These are phyloP conservation scores for Dolichotis patagonum DNA, from an alignment of 2,113 vertebrate species.

Conservation along the genomic window DNA sequence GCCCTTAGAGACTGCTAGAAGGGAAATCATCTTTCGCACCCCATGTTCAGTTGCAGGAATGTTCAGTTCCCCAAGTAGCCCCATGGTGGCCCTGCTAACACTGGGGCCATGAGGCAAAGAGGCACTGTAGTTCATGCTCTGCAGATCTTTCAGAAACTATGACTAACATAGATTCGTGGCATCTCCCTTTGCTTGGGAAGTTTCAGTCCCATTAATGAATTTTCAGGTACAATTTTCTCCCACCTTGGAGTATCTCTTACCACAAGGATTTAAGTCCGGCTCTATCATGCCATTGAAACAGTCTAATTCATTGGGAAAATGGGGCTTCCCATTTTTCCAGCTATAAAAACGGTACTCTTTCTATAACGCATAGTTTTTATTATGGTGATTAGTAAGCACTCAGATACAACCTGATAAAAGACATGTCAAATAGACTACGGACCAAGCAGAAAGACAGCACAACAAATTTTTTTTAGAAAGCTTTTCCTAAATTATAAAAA, in stretches of 20 bases:
- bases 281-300: neutral
- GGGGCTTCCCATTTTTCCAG: neutral
- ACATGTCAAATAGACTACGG: neutral
- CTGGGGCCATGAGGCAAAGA: neutral
- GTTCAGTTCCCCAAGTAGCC: neutral
- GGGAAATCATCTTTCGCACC: neutral
- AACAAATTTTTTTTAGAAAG: neutral
- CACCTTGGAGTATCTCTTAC: neutral
- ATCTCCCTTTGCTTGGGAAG: neutral
- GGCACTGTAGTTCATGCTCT: too few species aligned
- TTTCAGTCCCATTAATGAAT: neutral
- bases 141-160: neutral
- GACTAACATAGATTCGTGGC: neutral
- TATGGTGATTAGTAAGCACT: neutral
- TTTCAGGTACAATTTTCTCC: neutral
- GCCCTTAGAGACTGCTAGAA: neutral
- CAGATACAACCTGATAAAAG: neutral
- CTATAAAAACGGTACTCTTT: neutral
- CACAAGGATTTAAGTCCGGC: neutral
- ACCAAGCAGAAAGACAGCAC: neutral
- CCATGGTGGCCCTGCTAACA: neutral
- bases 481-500: neutral
- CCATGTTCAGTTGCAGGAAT: neutral
- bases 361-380: neutral
- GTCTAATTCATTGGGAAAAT: neutral